phyloP scores from a whole-genome alignment of 2,888 invertebrate species.

The Pseudococcus viburni region DNA sequence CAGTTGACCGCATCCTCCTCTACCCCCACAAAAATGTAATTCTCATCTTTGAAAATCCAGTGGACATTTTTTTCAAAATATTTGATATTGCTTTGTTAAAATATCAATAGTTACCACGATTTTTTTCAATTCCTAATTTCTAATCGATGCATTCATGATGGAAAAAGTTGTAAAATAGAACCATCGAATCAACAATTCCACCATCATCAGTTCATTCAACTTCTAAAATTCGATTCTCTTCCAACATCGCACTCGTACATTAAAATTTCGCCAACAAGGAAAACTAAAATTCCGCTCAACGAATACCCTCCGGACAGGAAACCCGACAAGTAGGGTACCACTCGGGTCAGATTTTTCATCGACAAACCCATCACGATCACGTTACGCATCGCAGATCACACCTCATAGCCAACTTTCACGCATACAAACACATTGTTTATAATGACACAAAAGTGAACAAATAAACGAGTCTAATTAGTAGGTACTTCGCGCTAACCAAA shows the following conservation, averaged over 20 bases:
- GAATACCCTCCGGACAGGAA: background rate
- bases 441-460: conserved; percentile 38
- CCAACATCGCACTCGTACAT: background rate
- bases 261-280: background rate
- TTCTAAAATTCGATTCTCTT: too few species aligned
- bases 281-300: background rate
- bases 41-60: too few species aligned
- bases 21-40: too few species aligned
- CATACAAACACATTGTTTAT: conserved; percentile 29
- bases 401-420: conserved; percentile 17
- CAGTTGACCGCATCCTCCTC: too few species aligned
- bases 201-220: too few species aligned
- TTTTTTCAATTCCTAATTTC: too few species aligned
- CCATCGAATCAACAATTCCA: too few species aligned
- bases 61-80: too few species aligned
- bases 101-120: too few species aligned
- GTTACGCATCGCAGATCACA: conserved; percentile 18
- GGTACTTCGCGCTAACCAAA: background rate
- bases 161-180: too few species aligned
- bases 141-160: too few species aligned
- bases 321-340: background rate
- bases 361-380: background rate
- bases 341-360: background rate
- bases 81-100: too few species aligned
- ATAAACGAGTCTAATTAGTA: conserved; percentile 42